Evolutionary conservation across 2,113 vertebrate genomes (phyloP), one percentile per base, ranked within the genome.

Genomic region (Hydropotes inermis): DNA sequence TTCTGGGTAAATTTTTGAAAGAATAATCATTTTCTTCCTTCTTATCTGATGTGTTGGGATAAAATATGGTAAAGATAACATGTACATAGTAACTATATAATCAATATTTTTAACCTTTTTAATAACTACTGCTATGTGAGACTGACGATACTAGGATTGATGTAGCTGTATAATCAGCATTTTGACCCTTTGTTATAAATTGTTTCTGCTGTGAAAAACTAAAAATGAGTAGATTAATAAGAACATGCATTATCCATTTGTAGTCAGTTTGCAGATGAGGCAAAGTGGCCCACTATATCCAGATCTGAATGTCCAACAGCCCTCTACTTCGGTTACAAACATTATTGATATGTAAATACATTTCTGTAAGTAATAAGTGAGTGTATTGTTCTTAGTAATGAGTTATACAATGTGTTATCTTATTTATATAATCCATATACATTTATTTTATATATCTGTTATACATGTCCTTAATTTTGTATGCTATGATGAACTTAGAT

Each of bases 1-100:
- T 87, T 91, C 33, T 78, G 81, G 60, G n/a, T 50, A 33, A 52
- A 82, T 36, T 87, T 97, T 96, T 92, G 39, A 83, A 81, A 95
- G n/a, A 88, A 67, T 4, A 67, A 50, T 57, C 52, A 54, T 86
- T 88, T 95, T 92, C 50, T 89, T 6, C 52, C 17, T 78, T 90
- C 57, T 60, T 86, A 52, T 81, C 52, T 83, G 45, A 9, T 70
- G 9, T 64, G 36, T 12, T 76, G 45, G 13, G 85, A 86, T 92
- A 43, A 43, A 67, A 70, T 47, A 33, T 1, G 45, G 6, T 82
- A 89, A 89, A 54, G 57, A 28, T 1, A 13, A 10, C 25, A 57
- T 9, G 2, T 55, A 1, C 55, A 70, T 39, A 57, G 88, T 67
- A 28, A 74, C 6, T 39, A 0, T 55, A 19, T 64, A 70, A 43